Base-by-base conservation (phyloP, 2,797 vertebrate species). In the Xiphorhynchus erythropygius region DNA sequence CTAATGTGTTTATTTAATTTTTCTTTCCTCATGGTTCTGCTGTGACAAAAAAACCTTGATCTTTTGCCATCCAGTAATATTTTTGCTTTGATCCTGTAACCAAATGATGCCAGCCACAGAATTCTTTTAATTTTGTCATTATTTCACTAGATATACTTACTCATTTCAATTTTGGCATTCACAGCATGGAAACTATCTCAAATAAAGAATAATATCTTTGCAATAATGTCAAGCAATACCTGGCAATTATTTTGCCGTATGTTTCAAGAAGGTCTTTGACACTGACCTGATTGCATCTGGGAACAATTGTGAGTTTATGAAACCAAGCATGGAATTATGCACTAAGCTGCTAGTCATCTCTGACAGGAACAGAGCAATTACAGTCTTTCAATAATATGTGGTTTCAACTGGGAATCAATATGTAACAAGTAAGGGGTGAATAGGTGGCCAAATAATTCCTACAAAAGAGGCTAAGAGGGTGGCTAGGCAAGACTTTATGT, bases 21-120 rank as follows among this genome's bases (percentile, higher is more conserved):
- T 68, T 70, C 46, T 57, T 83, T 94, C 50, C 32, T 92, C 4
- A 11, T 64, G 33, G 49, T 64, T 93, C 49, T 91, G 57, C 60
- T 75, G 7, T 0, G 1, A 87, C 64, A 65, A 68, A 94, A 94
- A 70, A 22, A 56, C 50, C 37, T 85, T 32, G 32, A 59, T 88
- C 44, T 91, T 90, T 88, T 81, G 57, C 27, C 46, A 84, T 75
- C 37, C 44, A 74, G 37, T 56, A 87, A 63, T 80, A 35, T 44
- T 91, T 89, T 93, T 94, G 28, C 56, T 91, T 92, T 91, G 68
- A 89, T 94, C 64, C 56, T 91, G 30, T 62, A 83, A 77, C 25
- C 27, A 83, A 89, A 83, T 85, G 5, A 74, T 80, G 59, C 60
- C 77, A 83, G 19, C 33, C 87, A 92, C 49, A 91, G 56, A 87